Evolutionary conservation across 2,797 vertebrate genomes (phyloP).

Genomic region (Anableps anableps): DNA sequence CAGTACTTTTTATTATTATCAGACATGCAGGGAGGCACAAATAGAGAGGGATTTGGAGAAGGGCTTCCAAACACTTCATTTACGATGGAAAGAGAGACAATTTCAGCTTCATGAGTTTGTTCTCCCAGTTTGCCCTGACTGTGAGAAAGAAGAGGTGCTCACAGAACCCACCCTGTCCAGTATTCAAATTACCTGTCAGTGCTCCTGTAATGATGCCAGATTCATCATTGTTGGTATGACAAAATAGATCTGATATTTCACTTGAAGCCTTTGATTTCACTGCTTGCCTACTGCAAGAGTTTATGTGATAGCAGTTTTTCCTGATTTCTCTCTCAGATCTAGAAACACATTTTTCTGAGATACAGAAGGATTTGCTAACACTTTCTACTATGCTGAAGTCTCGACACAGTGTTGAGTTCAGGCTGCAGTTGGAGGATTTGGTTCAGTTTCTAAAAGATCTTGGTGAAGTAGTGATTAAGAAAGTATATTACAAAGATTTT

Average conservation of each 20-base stretch:
- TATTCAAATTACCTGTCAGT: constrained; percentile 26
- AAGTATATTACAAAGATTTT: not conserved
- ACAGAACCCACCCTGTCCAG: not conserved
- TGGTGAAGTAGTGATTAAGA: constrained; percentile 67
- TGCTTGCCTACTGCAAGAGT: not conserved
- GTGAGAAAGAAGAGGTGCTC: constrained; percentile 46
- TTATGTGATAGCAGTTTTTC: not conserved
- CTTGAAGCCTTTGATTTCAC: not conserved
- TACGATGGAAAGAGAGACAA: constrained; percentile 76
- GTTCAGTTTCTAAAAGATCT: constrained; percentile 75
- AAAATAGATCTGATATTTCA: not conserved
- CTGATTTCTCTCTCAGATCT: constrained; percentile 72
- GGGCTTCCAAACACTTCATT: constrained; percentile 70
- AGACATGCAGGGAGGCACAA: constrained; percentile 82
- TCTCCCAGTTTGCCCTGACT: constrained; percentile 55
- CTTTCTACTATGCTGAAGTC: constrained; percentile 80
- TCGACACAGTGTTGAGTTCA: constrained; percentile 70
- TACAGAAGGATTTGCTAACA: constrained; percentile 79
- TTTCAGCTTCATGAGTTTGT: constrained; percentile 80
- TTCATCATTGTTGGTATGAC: constrained; percentile 82
- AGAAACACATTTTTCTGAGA: constrained; percentile 70
- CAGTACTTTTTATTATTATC: constrained; percentile 10
- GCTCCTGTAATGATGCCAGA: constrained; percentile 66
- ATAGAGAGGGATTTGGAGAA: constrained; percentile 72
- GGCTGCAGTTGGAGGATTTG: constrained; percentile 76